Evolutionary conservation across 2,888 invertebrate genomes (phyloP), one percentile per base, ranked within the genome.

Genomic region (Synergus umbraculus): DNA sequence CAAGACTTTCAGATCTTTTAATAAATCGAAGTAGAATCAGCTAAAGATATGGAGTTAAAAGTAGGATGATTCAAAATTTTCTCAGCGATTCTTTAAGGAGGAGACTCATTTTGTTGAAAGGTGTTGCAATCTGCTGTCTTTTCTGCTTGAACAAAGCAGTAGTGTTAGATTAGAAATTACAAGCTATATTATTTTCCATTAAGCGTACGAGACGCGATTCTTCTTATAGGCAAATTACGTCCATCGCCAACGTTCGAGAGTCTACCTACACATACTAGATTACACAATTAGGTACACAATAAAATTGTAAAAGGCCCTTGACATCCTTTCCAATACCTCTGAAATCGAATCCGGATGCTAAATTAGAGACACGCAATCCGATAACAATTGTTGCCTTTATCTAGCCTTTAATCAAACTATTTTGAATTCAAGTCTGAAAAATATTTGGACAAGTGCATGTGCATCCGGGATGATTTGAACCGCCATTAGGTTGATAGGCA

Each of bases 281-380:
- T 73, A 73, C 73, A 54, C 73, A 73, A 73, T 73, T 73, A 54
- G 37, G 37, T 73, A 73, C 54, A 73, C 73, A 73, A 73, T 73
- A 54, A 54, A 73, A 73, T 54, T 37, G 15, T 73, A 29, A 29
- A 73, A 73, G n/a, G 54, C 54, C 73, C 73, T 73, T 73, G 73
- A 73, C 73, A 73, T 73, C 73, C 37, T 73, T 73, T 54, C 37
- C 37, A 54, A 54, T 37, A 73, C 37, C 37, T 37, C 73, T 73
- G 73, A 37, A 49, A 22, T 49, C 15, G 1, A 69, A 69, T 49
- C 73, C 73, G 54, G 73, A 73, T 54, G 54, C 54, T n/a, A 15
- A 69, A 69, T 73, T 54, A 46, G 12, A 37, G n/a, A 29, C 49
- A 69, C 49, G 29, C 69, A 73, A 73, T n/a, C 54, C 41, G 3